Evolutionary conservation across 2,888 invertebrate genomes (phyloP).

Genomic region (Dione vanillae): DNA sequence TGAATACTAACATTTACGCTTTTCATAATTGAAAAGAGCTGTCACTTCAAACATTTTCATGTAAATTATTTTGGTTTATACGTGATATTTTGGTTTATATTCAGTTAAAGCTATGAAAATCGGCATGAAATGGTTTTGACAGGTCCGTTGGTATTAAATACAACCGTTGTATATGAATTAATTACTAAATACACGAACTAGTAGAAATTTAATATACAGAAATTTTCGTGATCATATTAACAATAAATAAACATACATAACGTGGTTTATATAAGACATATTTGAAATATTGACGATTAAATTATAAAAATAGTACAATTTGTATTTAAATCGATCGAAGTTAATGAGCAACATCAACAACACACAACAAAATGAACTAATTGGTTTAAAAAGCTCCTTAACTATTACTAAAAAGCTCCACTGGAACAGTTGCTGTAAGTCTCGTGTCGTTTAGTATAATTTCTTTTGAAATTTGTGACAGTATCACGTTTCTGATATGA

Average conservation of each 20-base stretch:
- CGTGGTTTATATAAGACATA: too few species aligned
- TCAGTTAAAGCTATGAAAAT: background rate
- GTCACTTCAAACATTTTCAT: constrained; percentile 4
- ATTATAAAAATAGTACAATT: too few species aligned
- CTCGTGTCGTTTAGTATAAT: constrained; percentile 3
- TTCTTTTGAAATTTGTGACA: constrained; percentile 12
- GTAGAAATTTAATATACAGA: too few species aligned
- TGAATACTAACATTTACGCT: background rate
- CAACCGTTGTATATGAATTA: background rate
- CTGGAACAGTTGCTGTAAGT: background rate
- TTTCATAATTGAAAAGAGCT: constrained; percentile 17
- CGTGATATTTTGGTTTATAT: constrained; percentile 1
- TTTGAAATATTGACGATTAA: too few species aligned
- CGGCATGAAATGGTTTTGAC: background rate
- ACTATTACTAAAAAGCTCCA: background rate
- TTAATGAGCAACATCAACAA: background rate
- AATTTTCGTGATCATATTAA: too few species aligned
- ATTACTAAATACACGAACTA: constrained; percentile 8
- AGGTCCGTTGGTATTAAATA: background rate
- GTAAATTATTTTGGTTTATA: background rate
- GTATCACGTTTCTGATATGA: constrained; percentile 12
- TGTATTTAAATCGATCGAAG: background rate
- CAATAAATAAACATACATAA: too few species aligned
- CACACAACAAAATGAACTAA: background rate
- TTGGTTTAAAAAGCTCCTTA: background rate